Evolutionary conservation across 2,888 invertebrate genomes (phyloP).

Genomic region (Ormia ochracea): DNA sequence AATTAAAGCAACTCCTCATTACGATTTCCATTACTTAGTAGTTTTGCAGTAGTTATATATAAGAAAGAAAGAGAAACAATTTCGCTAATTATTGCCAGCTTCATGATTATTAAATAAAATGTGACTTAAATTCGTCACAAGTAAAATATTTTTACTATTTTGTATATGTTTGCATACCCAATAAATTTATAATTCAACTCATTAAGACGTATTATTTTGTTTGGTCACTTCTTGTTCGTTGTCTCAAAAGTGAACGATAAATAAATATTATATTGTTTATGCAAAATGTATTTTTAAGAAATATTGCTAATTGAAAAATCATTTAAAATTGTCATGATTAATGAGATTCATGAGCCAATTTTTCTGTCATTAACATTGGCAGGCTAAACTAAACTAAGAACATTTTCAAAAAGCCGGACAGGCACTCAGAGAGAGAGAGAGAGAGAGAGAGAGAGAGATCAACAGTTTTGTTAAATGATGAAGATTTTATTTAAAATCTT

Average conservation of each 20-base stretch:
- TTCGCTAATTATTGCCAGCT: no score
- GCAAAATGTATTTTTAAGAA: conserved; percentile 7
- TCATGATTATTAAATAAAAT: no score
- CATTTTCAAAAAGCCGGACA: no score
- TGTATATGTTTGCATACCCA: no score
- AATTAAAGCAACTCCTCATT: no score
- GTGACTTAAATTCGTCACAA: no score
- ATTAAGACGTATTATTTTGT: neutral
- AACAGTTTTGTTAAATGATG: conserved; percentile 34
- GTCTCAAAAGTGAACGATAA: neutral
- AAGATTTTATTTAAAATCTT: neutral
- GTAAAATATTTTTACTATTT: no score
- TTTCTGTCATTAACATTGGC: conserved; percentile 39
- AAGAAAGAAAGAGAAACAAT: no score
- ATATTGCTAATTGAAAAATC: conserved; percentile 51
- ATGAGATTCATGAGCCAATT: conserved; percentile 56
- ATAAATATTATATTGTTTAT: neutral
- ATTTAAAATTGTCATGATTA: conserved; percentile 54
- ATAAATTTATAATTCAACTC: neutral
- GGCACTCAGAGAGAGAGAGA: no score
- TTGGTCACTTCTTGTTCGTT: neutral
- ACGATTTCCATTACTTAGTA: no score
- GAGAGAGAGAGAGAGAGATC: neutral
- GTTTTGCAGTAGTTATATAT: no score
- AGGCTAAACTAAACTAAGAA: neutral